Conservation (phyloP, 2,888 invertebrate species). For the Galerucella pusilla region DNA sequence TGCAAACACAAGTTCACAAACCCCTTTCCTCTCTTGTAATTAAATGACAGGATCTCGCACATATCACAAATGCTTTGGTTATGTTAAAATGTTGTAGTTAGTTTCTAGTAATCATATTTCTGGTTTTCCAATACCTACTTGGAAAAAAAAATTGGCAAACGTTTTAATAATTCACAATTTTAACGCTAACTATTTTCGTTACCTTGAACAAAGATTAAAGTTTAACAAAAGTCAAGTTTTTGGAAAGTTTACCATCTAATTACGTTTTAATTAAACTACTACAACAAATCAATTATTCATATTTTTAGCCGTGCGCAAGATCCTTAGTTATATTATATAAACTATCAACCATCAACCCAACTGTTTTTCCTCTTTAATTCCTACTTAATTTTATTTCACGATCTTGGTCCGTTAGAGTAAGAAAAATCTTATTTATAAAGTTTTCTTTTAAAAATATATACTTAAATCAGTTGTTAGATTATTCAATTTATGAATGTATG, state of each 20-base stretch:
- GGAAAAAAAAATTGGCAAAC: too few relatives aligned
- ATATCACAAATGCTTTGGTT: background rate
- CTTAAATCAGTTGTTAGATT: conserved; percentile 56
- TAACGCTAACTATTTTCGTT: background rate
- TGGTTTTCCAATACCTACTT: too few relatives aligned
- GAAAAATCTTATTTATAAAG: conserved; percentile 61
- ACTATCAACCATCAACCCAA: conserved; percentile 55
- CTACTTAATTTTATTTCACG: conserved; percentile 55
- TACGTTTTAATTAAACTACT: background rate
- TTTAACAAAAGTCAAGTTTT: background rate
- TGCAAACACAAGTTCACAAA: conserved; percentile 48
- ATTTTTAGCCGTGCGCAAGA: conserved; percentile 41
- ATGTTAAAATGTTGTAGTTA: conserved; percentile 1
- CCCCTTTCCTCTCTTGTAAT: conserved; percentile 43
- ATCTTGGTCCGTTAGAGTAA: conserved; percentile 59
- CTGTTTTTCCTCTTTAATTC: conserved; percentile 48
- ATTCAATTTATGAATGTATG: conserved; percentile 53
- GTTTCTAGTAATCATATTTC: too few relatives aligned
- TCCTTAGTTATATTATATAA: conserved; percentile 50
- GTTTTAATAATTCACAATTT: background rate
- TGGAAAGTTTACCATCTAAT: background rate
- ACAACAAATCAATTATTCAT: conserved; percentile 24
- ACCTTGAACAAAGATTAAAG: background rate
- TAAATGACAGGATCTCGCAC: conserved; percentile 22
- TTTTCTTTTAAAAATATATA: conserved; percentile 61